Percentiles rank a stretch among this genome's conserved stretches.
Conservation (phyloP, 2,888 invertebrate species). For the Leucozona laternaria region DNA sequence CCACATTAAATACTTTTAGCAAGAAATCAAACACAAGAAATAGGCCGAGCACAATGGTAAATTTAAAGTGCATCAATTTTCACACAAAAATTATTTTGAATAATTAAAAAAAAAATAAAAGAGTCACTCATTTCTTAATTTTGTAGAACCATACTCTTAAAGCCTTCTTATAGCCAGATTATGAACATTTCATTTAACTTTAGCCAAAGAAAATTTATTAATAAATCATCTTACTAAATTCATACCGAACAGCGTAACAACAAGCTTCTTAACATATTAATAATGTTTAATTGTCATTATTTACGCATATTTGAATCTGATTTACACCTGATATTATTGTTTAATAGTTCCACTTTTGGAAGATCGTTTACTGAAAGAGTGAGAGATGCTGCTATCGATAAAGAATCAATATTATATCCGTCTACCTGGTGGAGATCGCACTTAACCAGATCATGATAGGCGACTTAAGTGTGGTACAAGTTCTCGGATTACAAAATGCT, state of each 20-base stretch:
- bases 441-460: slow-evolving; percentile 58
- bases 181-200: no score
- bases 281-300: background rate
- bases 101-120: no score
- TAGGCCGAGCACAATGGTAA: no score
- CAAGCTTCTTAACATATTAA: background rate
- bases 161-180: no score
- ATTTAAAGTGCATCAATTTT: no score
- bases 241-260: background rate
- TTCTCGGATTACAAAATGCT: slow-evolving; percentile 60
- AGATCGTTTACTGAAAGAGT: slow-evolving; percentile 7
- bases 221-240: background rate
- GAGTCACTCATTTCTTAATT: no score
- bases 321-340: slow-evolving; percentile 28
- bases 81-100: no score
- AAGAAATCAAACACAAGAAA: no score
- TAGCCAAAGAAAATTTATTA: no score
- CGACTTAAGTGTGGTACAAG: slow-evolving; percentile 37
- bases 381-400: slow-evolving; percentile 37
- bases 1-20: no score
- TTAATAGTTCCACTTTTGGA: slow-evolving; percentile 50
- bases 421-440: slow-evolving; percentile 18
- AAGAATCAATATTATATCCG: slow-evolving; percentile 45
- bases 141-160: no score
- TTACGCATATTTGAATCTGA: slow-evolving; percentile 20